A percentile compares a stretch with the other conserved stretches of the same genome.
Evolutionary conservation across 2,113 vertebrate species (phyloP).

Genomic region (Dolichallabes microphthalmus): DNA sequence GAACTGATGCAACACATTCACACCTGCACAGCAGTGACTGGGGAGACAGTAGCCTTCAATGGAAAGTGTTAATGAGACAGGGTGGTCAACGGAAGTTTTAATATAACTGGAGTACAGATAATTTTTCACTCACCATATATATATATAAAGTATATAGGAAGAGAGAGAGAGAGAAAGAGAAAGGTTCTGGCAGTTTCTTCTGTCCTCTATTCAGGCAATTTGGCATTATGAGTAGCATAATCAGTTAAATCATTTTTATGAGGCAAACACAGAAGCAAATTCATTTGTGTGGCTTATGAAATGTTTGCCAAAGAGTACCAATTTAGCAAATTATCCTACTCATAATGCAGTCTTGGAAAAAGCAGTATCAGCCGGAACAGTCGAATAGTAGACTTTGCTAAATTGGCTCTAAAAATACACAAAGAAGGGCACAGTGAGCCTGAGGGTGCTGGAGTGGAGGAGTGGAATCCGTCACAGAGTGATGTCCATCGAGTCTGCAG

Average conservation of each 20-base stretch:
- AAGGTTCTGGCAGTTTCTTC: neutral
- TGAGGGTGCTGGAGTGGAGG: neutral
- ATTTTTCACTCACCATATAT: no score
- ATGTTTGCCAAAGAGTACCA: constrained; percentile 15
- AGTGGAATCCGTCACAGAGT: neutral
- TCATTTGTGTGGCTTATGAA: constrained; percentile 48
- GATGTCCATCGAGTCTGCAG: neutral
- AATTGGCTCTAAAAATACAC: neutral
- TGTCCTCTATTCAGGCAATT: constrained; percentile 44
- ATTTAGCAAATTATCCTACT: neutral
- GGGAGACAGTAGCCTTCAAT: no score
- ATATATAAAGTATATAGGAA: no score
- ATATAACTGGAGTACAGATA: no score
- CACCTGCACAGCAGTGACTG: no score
- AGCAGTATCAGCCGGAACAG: neutral
- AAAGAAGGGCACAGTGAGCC: neutral
- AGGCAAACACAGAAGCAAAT: constrained; percentile 41
- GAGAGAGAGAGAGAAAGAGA: no score
- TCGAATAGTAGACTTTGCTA: neutral
- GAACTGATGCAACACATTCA: no score
- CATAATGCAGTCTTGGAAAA: neutral
- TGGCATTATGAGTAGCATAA: constrained; percentile 54
- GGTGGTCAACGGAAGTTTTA: no score
- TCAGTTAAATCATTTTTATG: constrained; percentile 57
- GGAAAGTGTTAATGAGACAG: no score